Percentiles rank a stretch among this genome's conserved stretches.
Evolutionary conservation across 2,797 vertebrate genomes (phyloP).

Genomic region (Ispidina lecontei): DNA sequence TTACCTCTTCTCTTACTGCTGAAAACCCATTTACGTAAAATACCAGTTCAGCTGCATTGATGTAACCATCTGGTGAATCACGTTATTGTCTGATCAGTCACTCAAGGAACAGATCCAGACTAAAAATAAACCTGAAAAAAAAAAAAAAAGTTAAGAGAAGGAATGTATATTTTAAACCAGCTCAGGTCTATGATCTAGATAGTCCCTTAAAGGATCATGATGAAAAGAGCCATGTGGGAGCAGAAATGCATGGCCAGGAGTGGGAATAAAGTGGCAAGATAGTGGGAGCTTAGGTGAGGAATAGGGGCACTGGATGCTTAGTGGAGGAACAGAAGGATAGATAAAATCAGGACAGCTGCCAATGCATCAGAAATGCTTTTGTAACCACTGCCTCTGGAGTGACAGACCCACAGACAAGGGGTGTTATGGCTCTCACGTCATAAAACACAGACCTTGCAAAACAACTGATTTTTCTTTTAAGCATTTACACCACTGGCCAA

Average conservation of each 20-base stretch:
- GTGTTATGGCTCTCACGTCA: neutral
- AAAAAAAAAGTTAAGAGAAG: neutral
- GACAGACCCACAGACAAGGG: neutral
- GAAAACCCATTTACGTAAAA: neutral
- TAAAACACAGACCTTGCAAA: neutral
- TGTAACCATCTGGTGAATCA: neutral
- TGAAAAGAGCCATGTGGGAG: neutral
- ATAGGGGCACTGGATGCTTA: neutral
- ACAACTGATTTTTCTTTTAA: neutral
- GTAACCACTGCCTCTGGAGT: neutral
- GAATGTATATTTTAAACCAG: neutral
- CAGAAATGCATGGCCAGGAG: neutral
- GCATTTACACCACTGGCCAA: neutral
- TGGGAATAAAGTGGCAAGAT: neutral
- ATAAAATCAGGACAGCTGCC: neutral
- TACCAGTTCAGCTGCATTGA: neutral
- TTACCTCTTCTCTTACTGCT: neutral
- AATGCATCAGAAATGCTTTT: neutral
- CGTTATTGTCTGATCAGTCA: neutral
- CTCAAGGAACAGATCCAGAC: neutral
- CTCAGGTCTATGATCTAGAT: neutral
- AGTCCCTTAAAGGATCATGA: neutral
- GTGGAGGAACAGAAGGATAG: neutral
- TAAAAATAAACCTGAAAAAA: neutral
- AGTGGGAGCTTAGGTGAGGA: neutral